Evolutionary conservation across 2,113 vertebrate species (phyloP).

Genomic region (Neodon shergylaensis): DNA sequence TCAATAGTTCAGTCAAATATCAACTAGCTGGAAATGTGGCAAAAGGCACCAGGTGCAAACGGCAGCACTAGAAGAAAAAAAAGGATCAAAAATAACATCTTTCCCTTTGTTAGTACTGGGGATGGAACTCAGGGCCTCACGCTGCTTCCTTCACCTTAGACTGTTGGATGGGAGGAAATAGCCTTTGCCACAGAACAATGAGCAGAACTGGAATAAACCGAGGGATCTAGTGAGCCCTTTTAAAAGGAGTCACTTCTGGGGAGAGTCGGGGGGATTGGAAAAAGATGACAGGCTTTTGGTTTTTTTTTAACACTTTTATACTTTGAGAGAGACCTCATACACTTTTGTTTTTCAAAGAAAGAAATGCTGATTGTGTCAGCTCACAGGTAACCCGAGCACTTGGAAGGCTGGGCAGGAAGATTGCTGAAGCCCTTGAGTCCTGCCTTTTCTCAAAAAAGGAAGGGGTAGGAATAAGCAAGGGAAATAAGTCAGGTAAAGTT

Average conservation of each 20-base stretch:
- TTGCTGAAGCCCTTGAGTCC: background rate
- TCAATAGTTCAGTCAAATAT: background rate
- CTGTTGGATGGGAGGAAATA: background rate
- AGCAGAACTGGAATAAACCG: background rate
- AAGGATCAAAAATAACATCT: background rate
- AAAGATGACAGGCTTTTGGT: background rate
- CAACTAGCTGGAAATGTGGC: background rate
- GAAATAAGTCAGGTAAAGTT: background rate
- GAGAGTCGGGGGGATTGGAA: background rate
- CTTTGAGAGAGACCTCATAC: background rate
- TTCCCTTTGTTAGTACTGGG: background rate
- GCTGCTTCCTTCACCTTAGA: background rate
- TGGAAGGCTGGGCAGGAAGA: background rate
- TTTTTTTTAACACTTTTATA: background rate
- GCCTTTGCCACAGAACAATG: background rate
- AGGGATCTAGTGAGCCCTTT: background rate
- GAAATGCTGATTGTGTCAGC: background rate
- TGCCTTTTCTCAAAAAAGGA: background rate
- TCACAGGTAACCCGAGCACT: background rate
- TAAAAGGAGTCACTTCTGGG: background rate
- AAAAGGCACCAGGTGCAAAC: background rate
- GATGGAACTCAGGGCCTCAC: background rate
- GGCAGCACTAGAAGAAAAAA: background rate
- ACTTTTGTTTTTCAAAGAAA: slow-evolving; percentile 37
- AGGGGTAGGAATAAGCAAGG: background rate